Conservation (phyloP, 2,797 vertebrate species). For the Ctenopoma kingsleyae region DNA sequence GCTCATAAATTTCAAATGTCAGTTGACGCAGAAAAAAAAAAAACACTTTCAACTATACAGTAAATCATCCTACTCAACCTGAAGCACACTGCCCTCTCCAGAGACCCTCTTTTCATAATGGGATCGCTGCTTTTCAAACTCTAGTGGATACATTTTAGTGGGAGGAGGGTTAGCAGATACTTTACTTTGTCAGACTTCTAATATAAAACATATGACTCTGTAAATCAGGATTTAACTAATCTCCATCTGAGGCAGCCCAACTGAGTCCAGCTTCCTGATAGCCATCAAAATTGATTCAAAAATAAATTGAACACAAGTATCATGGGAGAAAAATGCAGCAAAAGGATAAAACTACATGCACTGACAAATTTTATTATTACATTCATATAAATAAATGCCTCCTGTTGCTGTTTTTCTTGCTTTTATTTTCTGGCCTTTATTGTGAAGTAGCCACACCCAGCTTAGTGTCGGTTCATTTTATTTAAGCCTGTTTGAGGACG, state of each 20-base stretch:
- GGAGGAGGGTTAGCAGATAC: constrained; percentile 27
- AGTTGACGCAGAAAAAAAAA: constrained; percentile 15
- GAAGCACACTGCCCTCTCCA: constrained; percentile 7
- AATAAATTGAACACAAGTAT: constrained; percentile 12
- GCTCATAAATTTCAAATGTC: constrained; percentile 27
- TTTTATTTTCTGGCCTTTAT: neutral
- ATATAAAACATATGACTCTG: neutral
- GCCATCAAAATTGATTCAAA: constrained; percentile 9
- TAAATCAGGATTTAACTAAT: constrained; percentile 27
- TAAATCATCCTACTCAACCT: constrained; percentile 29
- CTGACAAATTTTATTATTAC: neutral
- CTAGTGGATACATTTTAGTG: constrained; percentile 31
- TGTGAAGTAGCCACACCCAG: neutral
- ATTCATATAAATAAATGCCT: neutral
- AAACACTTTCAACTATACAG: constrained; percentile 10
- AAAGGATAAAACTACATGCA: neutral
- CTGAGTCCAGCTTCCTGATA: constrained; percentile 6
- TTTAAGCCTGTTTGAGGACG: too few relatives aligned
- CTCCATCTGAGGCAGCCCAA: neutral
- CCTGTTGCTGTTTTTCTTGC: neutral
- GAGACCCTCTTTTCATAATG: constrained; percentile 27
- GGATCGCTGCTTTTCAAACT: constrained; percentile 41
- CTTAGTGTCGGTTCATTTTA: neutral
- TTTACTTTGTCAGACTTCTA: constrained; percentile 13
- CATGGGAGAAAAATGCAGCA: neutral